phyloP scores from a whole-genome alignment of 2,888 invertebrate genomes.

The Sminthurinus aureus region DNA sequence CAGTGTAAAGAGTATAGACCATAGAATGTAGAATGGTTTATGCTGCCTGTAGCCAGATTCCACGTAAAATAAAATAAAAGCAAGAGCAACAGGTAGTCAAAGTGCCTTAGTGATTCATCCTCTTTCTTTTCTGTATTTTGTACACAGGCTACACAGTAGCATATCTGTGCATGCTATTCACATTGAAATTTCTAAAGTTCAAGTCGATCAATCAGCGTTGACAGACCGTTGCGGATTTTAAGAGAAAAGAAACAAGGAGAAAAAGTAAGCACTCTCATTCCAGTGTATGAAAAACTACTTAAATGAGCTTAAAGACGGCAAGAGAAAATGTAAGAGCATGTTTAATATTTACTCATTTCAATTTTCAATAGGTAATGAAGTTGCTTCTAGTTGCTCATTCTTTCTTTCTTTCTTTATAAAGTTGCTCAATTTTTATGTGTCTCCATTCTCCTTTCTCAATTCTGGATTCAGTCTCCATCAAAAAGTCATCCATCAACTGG shows the following conservation, averaged over 20 bases:
- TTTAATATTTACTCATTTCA: too few species aligned
- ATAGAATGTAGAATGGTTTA: too few species aligned
- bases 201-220: slow-evolving; percentile 36
- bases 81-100: not conserved
- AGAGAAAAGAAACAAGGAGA: not conserved
- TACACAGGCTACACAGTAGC: not conserved
- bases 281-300: not conserved
- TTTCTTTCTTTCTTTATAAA: not conserved
- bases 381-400: not conserved
- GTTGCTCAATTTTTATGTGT: not conserved
- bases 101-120: not conserved
- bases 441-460: not conserved
- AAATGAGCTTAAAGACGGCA: not conserved
- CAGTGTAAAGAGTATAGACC: too few species aligned
- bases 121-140: too few species aligned
- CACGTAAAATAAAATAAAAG: too few species aligned
- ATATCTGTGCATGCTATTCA: not conserved
- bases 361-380: slow-evolving; percentile 32
- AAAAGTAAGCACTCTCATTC: not conserved
- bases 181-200: not conserved
- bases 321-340: too few species aligned
- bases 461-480: slow-evolving; percentile 17
- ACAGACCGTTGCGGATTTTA: slow-evolving; percentile 44
- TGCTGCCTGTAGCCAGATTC: too few species aligned
- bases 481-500: slow-evolving; percentile 38